Conservation (phyloP, 2,797 vertebrate species). For the Gymnodraco acuticeps region DNA sequence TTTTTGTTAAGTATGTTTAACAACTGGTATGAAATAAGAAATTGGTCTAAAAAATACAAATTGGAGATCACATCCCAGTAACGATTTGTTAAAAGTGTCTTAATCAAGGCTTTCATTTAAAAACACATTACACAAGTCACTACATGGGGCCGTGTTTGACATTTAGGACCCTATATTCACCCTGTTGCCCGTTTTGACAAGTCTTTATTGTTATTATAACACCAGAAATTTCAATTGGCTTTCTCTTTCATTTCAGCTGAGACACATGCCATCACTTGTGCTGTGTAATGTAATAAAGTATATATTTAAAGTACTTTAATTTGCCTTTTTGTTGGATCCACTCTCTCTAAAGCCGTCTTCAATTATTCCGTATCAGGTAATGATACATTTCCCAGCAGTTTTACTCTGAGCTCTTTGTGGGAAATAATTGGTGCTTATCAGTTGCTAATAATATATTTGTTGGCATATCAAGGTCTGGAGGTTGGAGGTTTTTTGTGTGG, state of each 20-base stretch:
- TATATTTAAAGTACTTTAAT: background rate
- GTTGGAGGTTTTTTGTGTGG: background rate
- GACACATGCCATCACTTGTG: background rate
- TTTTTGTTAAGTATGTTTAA: background rate
- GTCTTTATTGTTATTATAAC: background rate
- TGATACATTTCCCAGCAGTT: background rate
- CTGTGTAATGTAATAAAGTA: background rate
- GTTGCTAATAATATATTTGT: background rate
- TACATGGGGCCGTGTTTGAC: background rate
- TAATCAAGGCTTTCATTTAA: background rate
- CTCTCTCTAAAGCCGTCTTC: background rate
- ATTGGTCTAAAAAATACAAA: too few species aligned
- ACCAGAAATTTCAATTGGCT: background rate
- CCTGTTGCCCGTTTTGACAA: background rate
- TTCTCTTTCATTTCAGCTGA: background rate
- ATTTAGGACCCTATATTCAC: background rate
- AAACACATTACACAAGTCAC: background rate
- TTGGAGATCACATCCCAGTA: background rate
- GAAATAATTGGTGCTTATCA: background rate
- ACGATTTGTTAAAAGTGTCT: background rate
- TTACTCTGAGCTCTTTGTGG: background rate
- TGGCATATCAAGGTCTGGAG: background rate
- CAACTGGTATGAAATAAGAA: background rate
- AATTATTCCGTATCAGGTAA: background rate
- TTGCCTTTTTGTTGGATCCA: background rate